These are phyloP conservation scores for Philopotamus ludificatus DNA, from an alignment of 1,140 invertebrate species.

Conservation along the genomic window DNA sequence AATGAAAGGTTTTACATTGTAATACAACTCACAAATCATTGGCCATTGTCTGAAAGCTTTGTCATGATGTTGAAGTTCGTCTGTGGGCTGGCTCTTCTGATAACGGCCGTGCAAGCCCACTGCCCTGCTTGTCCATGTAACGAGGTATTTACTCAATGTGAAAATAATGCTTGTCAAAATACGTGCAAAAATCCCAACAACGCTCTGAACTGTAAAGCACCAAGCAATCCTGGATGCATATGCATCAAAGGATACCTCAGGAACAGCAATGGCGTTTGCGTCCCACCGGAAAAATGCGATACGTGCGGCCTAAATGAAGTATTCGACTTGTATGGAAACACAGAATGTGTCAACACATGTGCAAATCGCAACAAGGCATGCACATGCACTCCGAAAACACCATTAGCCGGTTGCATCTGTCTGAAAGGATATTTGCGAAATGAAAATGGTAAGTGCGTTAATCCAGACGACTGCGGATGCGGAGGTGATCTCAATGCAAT, in stretches of 20 bases:
- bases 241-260: conserved; percentile 6
- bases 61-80: no score
- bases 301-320: conserved; percentile 23
- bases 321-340: conserved; percentile 31
- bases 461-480: not conserved
- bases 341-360: conserved; percentile 31
- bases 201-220: not conserved
- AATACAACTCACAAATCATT: no score
- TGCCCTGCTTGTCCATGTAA: no score
- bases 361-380: no score
- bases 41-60: no score
- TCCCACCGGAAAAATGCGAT: not conserved
- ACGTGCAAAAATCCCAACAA: not conserved
- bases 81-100: no score
- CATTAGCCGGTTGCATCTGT: no score
- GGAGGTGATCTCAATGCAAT: not conserved
- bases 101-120: no score
- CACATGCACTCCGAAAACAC: no score
- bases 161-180: not conserved
- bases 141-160: not conserved
- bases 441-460: not conserved
- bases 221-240: not conserved
- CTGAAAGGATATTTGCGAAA: no score
- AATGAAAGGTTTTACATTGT: no score
- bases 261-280: conserved; percentile 2